Evolutionary conservation across 2,888 invertebrate species (phyloP), one percentile per base, ranked within the genome.

Genomic region (Ypsolopha sequella): DNA sequence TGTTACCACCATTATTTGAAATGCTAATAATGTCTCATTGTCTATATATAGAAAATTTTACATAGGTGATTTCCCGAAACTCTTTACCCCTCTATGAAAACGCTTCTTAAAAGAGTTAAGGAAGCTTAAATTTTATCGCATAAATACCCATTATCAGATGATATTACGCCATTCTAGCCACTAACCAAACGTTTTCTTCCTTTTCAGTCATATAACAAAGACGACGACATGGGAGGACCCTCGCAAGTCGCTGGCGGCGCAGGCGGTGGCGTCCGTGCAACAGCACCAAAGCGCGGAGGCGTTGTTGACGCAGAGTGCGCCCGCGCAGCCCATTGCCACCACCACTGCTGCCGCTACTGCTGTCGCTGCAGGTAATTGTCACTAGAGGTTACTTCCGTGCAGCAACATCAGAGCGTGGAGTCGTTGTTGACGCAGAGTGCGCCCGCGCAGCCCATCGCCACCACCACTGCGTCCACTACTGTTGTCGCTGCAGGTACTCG

Each of bases 191-290:
- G 2, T 24, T 44, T 45, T 41, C 36, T 43, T 63, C 61, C 64
- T 61, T 89, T 89, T 10, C 90, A 96, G 95, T 86, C 96, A 96
- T 82, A 89, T 93, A 77, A 94, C 94, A 63, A 92, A 95, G 77
- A 94, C 94, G 55, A 96, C 96, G 63, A 95, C 95, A 70, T 96
- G 96, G 96, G 95, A 95, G 72, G 96, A 96, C 77, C 96, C 96
- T 7, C 90, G 96, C 60, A 95, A 95, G 79, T 91, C 93, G 33
- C 86, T 92, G 52, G 92, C 92, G 24, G 91, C 91, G 46, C 90
- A 90, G 70, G 82, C 87, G 41, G 87, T 88, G 52, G 77, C 88
- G 7, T 68, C 65, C 48, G 73, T 73, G 33, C 87, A 87, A 46
- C 84, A 82, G 73, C 82, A 85, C 51, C 88, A 89, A 68, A 90